Conservation (phyloP, 1,140 invertebrate genomes). For the Diachasma alloeum region DNA sequence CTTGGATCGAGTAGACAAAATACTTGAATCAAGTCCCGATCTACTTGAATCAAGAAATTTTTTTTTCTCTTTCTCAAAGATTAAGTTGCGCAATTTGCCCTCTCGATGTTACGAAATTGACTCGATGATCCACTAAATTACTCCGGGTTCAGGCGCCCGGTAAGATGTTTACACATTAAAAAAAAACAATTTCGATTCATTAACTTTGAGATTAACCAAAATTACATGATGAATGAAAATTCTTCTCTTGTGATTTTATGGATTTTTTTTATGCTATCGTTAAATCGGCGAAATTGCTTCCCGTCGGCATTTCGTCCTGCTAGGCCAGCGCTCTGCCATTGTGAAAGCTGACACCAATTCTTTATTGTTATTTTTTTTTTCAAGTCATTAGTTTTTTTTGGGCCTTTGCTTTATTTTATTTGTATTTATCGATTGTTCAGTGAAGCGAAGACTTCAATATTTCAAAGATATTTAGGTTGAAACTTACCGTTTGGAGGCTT, state of each 20-base stretch:
- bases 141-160: too few relatives aligned
- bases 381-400: background rate
- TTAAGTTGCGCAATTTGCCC: too few relatives aligned
- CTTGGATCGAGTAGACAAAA: too few relatives aligned
- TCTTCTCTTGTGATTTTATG: too few relatives aligned
- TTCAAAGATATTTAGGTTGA: background rate
- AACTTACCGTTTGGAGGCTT: constrained; percentile 67
- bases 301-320: background rate
- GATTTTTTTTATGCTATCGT: background rate
- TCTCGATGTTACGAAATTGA: too few relatives aligned
- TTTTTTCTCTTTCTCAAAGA: too few relatives aligned
- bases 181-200: too few relatives aligned
- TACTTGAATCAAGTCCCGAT: too few relatives aligned
- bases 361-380: background rate
- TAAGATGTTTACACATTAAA: too few relatives aligned
- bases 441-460: background rate
- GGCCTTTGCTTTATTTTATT: background rate
- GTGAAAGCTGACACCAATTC: constrained; percentile 1
- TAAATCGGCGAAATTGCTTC: background rate
- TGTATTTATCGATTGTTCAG: background rate
- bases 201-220: too few relatives aligned
- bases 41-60: too few relatives aligned
- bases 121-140: too few relatives aligned
- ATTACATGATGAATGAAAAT: background rate
- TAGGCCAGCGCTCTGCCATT: background rate